Conservation (phyloP, 2,797 vertebrate genomes). For the Schizopygopsis pylzovi region DNA sequence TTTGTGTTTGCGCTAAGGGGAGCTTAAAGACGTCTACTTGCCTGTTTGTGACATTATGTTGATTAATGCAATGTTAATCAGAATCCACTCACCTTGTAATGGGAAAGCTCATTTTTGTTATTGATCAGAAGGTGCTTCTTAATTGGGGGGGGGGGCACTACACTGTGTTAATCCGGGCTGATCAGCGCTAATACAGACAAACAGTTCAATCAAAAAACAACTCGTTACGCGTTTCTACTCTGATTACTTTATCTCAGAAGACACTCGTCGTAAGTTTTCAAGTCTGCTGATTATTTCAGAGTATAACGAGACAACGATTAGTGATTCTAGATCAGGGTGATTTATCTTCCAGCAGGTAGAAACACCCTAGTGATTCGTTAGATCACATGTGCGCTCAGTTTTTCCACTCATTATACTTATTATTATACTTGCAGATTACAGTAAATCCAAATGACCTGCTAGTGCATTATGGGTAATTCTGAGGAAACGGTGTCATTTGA, state of each 20-base stretch:
- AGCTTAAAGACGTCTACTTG: too few relatives aligned
- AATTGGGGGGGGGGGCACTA: too few relatives aligned
- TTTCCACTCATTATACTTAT: background rate
- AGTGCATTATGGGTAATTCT: background rate
- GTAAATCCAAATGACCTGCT: background rate
- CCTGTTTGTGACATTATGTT: too few relatives aligned
- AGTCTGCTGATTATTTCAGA: background rate
- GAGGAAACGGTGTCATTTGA: background rate
- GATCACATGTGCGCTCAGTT: background rate
- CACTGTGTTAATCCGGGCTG: too few relatives aligned
- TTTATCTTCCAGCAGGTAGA: background rate
- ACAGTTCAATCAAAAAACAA: background rate
- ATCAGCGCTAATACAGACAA: too few relatives aligned
- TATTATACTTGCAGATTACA: background rate
- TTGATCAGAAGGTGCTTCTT: too few relatives aligned
- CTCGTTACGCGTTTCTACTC: background rate
- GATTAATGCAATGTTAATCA: too few relatives aligned
- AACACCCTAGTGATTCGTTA: background rate
- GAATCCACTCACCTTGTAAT: too few relatives aligned
- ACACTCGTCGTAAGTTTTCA: background rate
- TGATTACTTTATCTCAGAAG: conserved; percentile 35
- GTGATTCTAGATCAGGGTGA: background rate
- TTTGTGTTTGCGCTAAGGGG: too few relatives aligned
- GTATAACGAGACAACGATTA: background rate
- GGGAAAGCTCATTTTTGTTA: too few relatives aligned